Conservation (phyloP, 2,888 invertebrate genomes). For the Dorcus parallelipipedus region DNA sequence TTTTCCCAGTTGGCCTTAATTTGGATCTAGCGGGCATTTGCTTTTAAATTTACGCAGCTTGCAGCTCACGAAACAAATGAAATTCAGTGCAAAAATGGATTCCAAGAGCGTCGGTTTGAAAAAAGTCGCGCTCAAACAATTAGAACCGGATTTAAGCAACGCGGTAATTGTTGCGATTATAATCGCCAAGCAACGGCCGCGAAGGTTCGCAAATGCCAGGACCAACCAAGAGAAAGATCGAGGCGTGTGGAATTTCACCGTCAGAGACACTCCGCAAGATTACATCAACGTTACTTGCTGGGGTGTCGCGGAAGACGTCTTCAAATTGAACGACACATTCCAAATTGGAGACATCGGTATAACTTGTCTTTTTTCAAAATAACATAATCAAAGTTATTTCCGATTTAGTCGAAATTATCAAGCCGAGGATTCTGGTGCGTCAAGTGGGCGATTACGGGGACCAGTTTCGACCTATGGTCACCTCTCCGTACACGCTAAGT, state of each 20-base stretch:
- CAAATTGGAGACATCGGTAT: constrained; percentile 70
- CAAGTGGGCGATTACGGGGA: constrained; percentile 56
- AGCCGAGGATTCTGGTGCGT: constrained; percentile 60
- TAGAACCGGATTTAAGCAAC: constrained; percentile 38
- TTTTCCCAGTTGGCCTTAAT: too few species aligned
- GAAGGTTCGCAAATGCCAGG: constrained; percentile 52
- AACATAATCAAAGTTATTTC: not conserved
- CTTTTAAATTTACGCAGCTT: too few species aligned
- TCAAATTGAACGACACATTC: constrained; percentile 60
- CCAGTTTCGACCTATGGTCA: constrained; percentile 62
- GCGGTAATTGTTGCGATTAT: constrained; percentile 56
- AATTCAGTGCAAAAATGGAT: constrained; percentile 16
- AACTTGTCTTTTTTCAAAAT: constrained; percentile 7
- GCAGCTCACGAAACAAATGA: too few species aligned
- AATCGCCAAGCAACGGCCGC: constrained; percentile 63
- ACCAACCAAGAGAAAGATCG: constrained; percentile 56
- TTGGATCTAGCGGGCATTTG: too few species aligned
- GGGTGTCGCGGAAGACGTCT: constrained; percentile 64
- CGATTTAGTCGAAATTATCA: constrained; percentile 61
- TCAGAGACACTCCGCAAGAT: constrained; percentile 69
- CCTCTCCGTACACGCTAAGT: constrained; percentile 62
- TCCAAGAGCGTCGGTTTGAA: constrained; percentile 25
- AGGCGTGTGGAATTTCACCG: constrained; percentile 73
- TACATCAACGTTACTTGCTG: constrained; percentile 75
- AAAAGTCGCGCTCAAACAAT: constrained; percentile 35